Evolutionary conservation across 1,140 invertebrate species (phyloP), one percentile per base, ranked within the genome.

Genomic region (Bombus turneri): DNA sequence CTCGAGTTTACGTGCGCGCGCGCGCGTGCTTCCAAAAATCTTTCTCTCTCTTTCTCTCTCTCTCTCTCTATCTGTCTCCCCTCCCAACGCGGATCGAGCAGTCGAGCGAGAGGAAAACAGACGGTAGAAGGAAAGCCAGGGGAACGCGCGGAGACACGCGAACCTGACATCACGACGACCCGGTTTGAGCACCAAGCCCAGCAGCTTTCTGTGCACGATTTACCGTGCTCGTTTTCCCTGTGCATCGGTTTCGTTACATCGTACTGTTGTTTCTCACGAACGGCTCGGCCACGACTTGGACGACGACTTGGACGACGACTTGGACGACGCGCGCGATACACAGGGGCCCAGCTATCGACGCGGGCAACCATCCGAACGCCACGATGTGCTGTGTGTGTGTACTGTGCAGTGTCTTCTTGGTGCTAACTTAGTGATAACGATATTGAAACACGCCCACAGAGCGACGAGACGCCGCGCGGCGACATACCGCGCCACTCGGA

Each of bases 341-440:
- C 34, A 25, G 47, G 13, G 47, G 43, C 3, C 34, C 43, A 41
- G 72, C n/a, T 28, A 69, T 62, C 22, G 25, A 22, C 80, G n/a
- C 86, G 87, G 77, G 72, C 83, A 87, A 86, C 81, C 81, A 47
- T 75, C 76, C 31, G 80, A 84, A 83, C 85, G 74, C 78, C 87
- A 93, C 91, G 53, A 95, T 95, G 94, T 95, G 94, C 92, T 92
- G 94, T 95, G 94, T 95, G 92, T 94, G 94, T 95, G 88, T 93
- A 94, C 90, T 92, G 94, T 95, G 94, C 92, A 94, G 94, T 95
- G 94, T 93, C 77, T 91, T 91, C 85, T 92, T 95, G 93, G 94
- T 95, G 94, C 92, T 94, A 94, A 94, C 91, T 87, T 94, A 94
- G 94, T 95, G 94, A 92, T 94, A 92, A 93, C 88, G 79, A 89